Percentiles rank a stretch among this genome's conserved stretches.
Evolutionary conservation across 2,888 invertebrate genomes (phyloP).

Genomic region (Epinotia bilunana): DNA sequence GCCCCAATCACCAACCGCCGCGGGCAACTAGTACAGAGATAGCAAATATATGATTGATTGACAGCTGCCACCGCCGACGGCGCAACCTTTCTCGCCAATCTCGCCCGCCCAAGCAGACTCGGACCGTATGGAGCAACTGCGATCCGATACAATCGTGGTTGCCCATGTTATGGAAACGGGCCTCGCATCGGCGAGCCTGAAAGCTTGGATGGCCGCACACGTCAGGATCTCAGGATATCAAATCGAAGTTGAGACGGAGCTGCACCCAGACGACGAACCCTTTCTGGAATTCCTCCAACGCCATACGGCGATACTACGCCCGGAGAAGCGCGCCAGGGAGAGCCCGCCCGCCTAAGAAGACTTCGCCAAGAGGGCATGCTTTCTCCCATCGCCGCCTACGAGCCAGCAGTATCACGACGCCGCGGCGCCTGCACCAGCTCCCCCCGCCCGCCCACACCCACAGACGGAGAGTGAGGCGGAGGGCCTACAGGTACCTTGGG

Average conservation of each 20-base stretch:
- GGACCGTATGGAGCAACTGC: neutral
- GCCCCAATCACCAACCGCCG: too few relatives aligned
- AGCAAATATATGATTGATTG: too few relatives aligned
- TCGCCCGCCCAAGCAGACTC: neutral
- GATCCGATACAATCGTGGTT: neutral
- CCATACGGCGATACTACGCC: neutral
- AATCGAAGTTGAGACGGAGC: neutral
- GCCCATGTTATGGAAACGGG: neutral
- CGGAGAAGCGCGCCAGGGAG: neutral
- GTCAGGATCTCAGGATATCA: neutral
- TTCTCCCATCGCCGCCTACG: too few relatives aligned
- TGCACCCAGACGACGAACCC: neutral
- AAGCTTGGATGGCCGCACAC: conserved; percentile 1
- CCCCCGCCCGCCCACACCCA: too few relatives aligned
- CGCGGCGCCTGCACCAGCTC: too few relatives aligned
- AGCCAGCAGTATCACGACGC: too few relatives aligned
- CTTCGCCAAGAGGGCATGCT: too few relatives aligned
- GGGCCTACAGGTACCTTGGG: too few relatives aligned
- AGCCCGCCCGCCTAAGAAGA: too few relatives aligned
- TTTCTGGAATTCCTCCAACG: neutral
- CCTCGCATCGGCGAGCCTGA: neutral
- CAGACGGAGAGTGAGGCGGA: too few relatives aligned
- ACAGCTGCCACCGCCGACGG: neutral
- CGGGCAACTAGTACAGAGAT: too few relatives aligned
- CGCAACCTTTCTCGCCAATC: neutral